A percentile compares a stretch with the other conserved stretches of the same genome.
These are phyloP conservation scores for Takifugu bimaculatus DNA, from an alignment of 2,113 vertebrate species.

Conservation along the genomic window DNA sequence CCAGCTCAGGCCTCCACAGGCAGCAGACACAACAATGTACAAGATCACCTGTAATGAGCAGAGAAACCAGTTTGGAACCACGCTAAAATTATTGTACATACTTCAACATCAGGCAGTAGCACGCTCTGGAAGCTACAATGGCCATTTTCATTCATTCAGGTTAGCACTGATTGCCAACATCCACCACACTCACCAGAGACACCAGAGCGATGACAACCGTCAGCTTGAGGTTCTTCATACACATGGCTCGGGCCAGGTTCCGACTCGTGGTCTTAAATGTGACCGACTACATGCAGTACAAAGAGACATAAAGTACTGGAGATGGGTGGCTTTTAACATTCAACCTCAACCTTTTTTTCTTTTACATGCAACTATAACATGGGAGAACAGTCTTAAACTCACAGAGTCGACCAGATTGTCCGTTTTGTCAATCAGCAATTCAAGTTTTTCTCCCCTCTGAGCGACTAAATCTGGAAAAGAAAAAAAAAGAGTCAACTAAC, in stretches of 20 bases:
- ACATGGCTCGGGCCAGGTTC: slow-evolving; percentile 96
- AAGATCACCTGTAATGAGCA: slow-evolving; percentile 80
- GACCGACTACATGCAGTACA: slow-evolving; percentile 79
- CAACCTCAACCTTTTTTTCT: neutral
- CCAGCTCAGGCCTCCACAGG: slow-evolving; percentile 89
- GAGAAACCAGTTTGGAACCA: slow-evolving; percentile 10
- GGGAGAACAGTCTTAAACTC: slow-evolving; percentile 59
- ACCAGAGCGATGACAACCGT: slow-evolving; percentile 85
- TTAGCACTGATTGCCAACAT: too few relatives aligned
- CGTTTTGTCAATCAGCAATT: slow-evolving; percentile 96
- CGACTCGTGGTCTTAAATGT: slow-evolving; percentile 98
- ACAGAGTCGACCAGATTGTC: slow-evolving; percentile 98
- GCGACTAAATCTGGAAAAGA: slow-evolving; percentile 87
- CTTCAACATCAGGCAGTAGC: too few relatives aligned
- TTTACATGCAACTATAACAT: too few relatives aligned
- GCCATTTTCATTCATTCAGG: too few relatives aligned
- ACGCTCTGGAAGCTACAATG: too few relatives aligned
- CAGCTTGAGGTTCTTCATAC: slow-evolving; percentile 98
- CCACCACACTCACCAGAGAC: slow-evolving; percentile 78
- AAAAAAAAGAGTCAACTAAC: slow-evolving; percentile 6
- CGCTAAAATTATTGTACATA: too few relatives aligned
- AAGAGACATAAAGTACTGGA: neutral
- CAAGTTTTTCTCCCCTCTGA: slow-evolving; percentile 95
- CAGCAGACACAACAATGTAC: slow-evolving; percentile 84
- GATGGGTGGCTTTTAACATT: slow-evolving; percentile 1